Base-by-base conservation (phyloP, 2,888 invertebrate species). In the Caenorhabditis doughertyi region DNA sequence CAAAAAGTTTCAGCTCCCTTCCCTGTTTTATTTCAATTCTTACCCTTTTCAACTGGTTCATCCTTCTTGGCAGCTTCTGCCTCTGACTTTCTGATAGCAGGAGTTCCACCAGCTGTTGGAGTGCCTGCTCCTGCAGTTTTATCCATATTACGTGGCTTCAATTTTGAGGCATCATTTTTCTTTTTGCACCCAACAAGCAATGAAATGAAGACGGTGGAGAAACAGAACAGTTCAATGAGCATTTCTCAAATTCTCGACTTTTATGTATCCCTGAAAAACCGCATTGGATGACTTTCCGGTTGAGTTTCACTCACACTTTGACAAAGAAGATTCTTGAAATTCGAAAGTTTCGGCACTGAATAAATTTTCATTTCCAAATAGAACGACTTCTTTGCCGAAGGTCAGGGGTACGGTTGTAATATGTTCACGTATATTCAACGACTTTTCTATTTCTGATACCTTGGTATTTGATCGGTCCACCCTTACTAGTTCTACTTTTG, bases 111-210 rank as follows among this genome's bases (percentile, higher is more conserved):
- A 18, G 25, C 42, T 32, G 29, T 51, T n/a, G 68, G 68, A 16
- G n/a, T 35, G 39, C n/a, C 5, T 23, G 2, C 39, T n/a, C 25
- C 8, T 8, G 23, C 3, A 21, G 32, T 55, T 21, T 65, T 47
- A 53, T 51, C 58, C 44, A 72, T 18, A 9, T 79, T 35, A 25
- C 56, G 51, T n/a, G 80, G 80, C 39, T 73, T 73, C 68, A 80
- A 27, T 42, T 80, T 80, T 11, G 60, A 16, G 5, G 80, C 80
- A 21, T 80, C 73, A 56, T 80, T 80, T 35, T 65, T 73, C 72
- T 80, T 76, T 44, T 55, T 42, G 42, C 68, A 68, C 13, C 68
- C 68, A 35, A 55, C 68, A 39, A 68, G 39, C 55, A 58, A 44
- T 32, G 55, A 58, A 16, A 58, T 29, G 32, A 47, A 51, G 7